These are phyloP conservation scores for Oreotrochilus melanogaster DNA, from an alignment of 2,113 vertebrate species.

Conservation along the genomic window DNA sequence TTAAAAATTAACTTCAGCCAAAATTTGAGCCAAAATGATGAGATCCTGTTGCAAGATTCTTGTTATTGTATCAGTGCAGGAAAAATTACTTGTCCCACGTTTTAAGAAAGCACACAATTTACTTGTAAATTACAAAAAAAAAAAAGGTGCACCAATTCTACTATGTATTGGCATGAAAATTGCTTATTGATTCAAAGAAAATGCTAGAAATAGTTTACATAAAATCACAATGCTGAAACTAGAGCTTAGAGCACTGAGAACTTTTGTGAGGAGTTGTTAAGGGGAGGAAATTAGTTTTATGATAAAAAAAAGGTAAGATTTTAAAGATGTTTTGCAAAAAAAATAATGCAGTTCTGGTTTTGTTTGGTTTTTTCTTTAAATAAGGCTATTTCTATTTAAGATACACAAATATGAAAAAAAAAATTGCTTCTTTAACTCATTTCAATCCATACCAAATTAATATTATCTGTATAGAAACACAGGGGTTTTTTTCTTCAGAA, in stretches of 20 bases:
- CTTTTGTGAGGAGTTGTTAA: constrained; percentile 31
- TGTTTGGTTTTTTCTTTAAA: not conserved
- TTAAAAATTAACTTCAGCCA: not conserved
- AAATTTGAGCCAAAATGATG: not conserved
- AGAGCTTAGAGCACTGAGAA: constrained; percentile 16
- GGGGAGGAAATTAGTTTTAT: constrained; percentile 36
- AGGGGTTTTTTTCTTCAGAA: not conserved
- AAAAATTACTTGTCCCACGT: not conserved
- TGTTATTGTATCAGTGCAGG: not conserved
- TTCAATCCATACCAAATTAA: not conserved
- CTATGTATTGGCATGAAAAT: constrained; percentile 31
- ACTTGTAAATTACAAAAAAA: constrained; percentile 14
- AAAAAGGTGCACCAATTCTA: not conserved
- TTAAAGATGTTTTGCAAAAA: not conserved
- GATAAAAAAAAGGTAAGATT: not conserved
- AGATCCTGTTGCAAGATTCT: not conserved
- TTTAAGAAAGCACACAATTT: constrained; percentile 11
- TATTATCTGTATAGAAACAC: not conserved
- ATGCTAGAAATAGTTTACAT: constrained; percentile 30
- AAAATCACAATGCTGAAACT: constrained; percentile 1
- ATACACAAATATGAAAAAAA: not conserved
- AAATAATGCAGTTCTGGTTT: not conserved
- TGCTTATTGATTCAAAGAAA: constrained; percentile 40
- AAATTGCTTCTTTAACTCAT: not conserved
- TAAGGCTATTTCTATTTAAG: constrained; percentile 42